Conservation (phyloP, 2,888 invertebrate genomes). For the Pheosia gnoma region DNA sequence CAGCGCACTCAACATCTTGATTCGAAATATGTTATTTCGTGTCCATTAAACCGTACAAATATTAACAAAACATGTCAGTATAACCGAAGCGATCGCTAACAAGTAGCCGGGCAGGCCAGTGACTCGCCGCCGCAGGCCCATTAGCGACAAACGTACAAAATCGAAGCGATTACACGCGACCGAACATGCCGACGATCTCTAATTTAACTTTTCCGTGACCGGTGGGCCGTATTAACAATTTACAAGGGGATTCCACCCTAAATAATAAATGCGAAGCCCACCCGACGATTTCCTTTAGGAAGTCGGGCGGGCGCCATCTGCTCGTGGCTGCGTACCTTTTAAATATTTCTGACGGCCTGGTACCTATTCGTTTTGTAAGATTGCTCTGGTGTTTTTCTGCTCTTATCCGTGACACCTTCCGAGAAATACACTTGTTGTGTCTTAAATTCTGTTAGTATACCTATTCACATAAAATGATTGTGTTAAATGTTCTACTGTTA, state of each 20-base stretch:
- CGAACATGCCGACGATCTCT: slow-evolving; percentile 59
- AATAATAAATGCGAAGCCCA: slow-evolving; percentile 69
- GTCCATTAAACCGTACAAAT: neutral
- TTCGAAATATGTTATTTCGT: neutral
- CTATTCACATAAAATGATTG: neutral
- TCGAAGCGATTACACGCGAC: slow-evolving; percentile 61
- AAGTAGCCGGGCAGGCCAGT: slow-evolving; percentile 25
- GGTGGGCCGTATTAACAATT: slow-evolving; percentile 62
- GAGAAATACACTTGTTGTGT: neutral
- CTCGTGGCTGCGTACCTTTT: slow-evolving; percentile 46
- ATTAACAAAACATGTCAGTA: slow-evolving; percentile 7
- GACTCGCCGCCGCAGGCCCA: slow-evolving; percentile 34
- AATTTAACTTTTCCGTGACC: slow-evolving; percentile 77
- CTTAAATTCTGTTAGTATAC: too few relatives aligned
- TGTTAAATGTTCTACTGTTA: neutral
- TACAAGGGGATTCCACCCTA: slow-evolving; percentile 70
- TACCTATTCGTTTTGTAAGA: slow-evolving; percentile 36
- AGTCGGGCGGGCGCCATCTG: slow-evolving; percentile 52
- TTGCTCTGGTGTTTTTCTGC: slow-evolving; percentile 25
- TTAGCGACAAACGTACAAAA: slow-evolving; percentile 59
- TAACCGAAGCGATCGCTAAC: slow-evolving; percentile 16
- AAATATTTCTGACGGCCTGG: slow-evolving; percentile 57
- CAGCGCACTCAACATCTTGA: neutral
- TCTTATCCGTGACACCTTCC: slow-evolving; percentile 18
- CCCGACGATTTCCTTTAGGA: slow-evolving; percentile 65